Conservation (phyloP, 2,888 invertebrate species). For the Plagiodera versicolora region DNA sequence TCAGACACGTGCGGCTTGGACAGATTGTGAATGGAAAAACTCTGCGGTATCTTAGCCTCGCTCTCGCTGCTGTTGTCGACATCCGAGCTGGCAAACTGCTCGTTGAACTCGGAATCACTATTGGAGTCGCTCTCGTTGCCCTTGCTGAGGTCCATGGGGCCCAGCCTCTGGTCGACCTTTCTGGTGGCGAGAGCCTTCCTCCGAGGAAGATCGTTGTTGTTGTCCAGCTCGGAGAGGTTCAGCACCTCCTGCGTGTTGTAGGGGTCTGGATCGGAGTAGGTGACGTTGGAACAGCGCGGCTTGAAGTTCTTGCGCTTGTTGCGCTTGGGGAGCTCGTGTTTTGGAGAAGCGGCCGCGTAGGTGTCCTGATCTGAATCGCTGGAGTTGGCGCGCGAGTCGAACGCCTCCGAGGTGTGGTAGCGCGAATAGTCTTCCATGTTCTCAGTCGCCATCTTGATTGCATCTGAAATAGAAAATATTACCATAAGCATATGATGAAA, state of each 20-base stretch:
- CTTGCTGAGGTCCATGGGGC: slow-evolving; percentile 52
- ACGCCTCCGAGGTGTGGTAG: slow-evolving; percentile 36
- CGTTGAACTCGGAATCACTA: slow-evolving; percentile 46
- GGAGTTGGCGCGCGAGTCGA: slow-evolving; percentile 54
- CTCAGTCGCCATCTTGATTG: slow-evolving; percentile 50
- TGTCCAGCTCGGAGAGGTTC: slow-evolving; percentile 42
- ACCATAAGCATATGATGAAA: too few relatives aligned
- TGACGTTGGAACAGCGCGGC: slow-evolving; percentile 66
- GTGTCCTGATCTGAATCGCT: slow-evolving; percentile 59
- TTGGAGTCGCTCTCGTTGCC: slow-evolving; percentile 49
- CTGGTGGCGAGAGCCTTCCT: slow-evolving; percentile 47
- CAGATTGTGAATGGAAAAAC: slow-evolving; percentile 48
- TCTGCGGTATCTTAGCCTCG: slow-evolving; percentile 49
- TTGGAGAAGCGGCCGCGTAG: slow-evolving; percentile 43
- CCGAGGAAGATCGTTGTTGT: slow-evolving; percentile 48
- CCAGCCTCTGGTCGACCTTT: slow-evolving; percentile 41
- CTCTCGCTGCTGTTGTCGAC: slow-evolving; percentile 52
- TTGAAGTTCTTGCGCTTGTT: slow-evolving; percentile 80
- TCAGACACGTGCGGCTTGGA: slow-evolving; percentile 52
- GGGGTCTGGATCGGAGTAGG: too few relatives aligned
- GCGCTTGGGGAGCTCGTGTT: slow-evolving; percentile 63
- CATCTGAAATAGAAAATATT: slow-evolving; percentile 46
- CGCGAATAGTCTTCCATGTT: slow-evolving; percentile 47
- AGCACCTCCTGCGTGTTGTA: slow-evolving; percentile 56
- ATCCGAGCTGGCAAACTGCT: slow-evolving; percentile 49